These are phyloP conservation scores for Alviniconcha marisindica DNA, from an alignment of 1,140 invertebrate genomes.

Conservation along the genomic window DNA sequence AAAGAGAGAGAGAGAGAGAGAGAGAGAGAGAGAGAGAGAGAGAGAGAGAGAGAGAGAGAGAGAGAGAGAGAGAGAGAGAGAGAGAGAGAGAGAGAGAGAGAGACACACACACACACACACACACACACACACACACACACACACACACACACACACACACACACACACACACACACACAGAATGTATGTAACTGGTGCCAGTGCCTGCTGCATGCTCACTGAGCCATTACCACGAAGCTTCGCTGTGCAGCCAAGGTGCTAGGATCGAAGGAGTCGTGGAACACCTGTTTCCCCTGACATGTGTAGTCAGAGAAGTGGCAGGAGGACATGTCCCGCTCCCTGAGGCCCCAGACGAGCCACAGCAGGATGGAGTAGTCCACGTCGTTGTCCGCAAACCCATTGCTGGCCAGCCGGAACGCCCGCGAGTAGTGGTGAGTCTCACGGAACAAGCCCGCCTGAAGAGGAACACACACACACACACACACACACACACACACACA, in stretches of 20 bases:
- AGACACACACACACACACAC: neutral
- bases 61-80: neutral
- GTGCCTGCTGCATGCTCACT: too few species aligned
- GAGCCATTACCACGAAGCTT: slow-evolving; percentile 54
- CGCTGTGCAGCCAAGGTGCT: slow-evolving; percentile 50
- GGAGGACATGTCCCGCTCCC: slow-evolving; percentile 48
- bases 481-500: too few species aligned
- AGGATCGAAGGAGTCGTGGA: slow-evolving; percentile 52
- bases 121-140: slow-evolving; percentile 15
- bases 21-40: neutral
- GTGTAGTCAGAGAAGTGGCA: slow-evolving; percentile 51
- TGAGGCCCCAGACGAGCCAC: slow-evolving; percentile 61
- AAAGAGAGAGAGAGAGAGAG: neutral
- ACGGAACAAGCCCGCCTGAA: slow-evolving; percentile 43
- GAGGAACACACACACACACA: neutral
- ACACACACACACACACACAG: slow-evolving; percentile 12
- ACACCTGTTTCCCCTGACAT: slow-evolving; percentile 47
- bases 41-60: neutral
- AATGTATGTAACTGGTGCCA: neutral
- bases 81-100: neutral
- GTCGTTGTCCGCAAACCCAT: slow-evolving; percentile 43
- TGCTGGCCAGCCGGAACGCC: slow-evolving; percentile 43
- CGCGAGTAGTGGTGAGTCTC: slow-evolving; percentile 45
- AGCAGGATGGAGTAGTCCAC: slow-evolving; percentile 44
- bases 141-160: neutral